A percentile compares a stretch with the other conserved stretches of the same genome.
Conservation (phyloP, 2,797 vertebrate species). For the Mormyrus proboscirostris region DNA sequence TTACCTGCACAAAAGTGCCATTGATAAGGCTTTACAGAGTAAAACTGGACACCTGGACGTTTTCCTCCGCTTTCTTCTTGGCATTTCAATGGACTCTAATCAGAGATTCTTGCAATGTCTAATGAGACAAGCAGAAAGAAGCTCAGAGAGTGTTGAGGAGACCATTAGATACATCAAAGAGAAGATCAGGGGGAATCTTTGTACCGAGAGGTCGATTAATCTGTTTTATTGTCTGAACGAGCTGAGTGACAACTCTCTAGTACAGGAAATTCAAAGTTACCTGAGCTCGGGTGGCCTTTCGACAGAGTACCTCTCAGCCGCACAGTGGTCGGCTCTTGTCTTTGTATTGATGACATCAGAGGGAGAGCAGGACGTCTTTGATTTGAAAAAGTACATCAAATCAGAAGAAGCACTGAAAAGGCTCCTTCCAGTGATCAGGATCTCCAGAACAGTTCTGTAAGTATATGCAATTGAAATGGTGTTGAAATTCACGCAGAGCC, state of each 20-base stretch:
- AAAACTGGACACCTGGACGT: neutral
- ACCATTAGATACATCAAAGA: slow-evolving; percentile 4
- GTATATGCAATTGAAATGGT: neutral
- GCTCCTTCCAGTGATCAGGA: neutral
- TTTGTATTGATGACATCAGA: slow-evolving; percentile 3
- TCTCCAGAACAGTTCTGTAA: slow-evolving; percentile 3
- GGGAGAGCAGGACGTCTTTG: neutral
- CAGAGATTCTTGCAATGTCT: neutral
- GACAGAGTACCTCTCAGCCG: neutral
- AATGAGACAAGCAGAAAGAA: neutral
- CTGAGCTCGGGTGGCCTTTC: neutral
- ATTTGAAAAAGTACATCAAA: neutral
- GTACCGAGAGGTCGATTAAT: neutral
- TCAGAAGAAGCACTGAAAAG: slow-evolving; percentile 1
- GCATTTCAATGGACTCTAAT: slow-evolving; percentile 1
- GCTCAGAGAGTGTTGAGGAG: neutral
- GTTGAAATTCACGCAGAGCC: neutral
- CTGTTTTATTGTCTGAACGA: neutral
- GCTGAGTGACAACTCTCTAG: slow-evolving; percentile 4
- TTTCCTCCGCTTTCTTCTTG: slow-evolving; percentile 13
- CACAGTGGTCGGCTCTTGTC: neutral
- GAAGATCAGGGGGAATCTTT: neutral
- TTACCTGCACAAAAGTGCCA: slow-evolving; percentile 2
- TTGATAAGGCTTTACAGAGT: slow-evolving; percentile 8
- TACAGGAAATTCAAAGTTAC: neutral